Evolutionary conservation across 2,113 vertebrate genomes (phyloP).

Genomic region (Triplophysa dalaica): DNA sequence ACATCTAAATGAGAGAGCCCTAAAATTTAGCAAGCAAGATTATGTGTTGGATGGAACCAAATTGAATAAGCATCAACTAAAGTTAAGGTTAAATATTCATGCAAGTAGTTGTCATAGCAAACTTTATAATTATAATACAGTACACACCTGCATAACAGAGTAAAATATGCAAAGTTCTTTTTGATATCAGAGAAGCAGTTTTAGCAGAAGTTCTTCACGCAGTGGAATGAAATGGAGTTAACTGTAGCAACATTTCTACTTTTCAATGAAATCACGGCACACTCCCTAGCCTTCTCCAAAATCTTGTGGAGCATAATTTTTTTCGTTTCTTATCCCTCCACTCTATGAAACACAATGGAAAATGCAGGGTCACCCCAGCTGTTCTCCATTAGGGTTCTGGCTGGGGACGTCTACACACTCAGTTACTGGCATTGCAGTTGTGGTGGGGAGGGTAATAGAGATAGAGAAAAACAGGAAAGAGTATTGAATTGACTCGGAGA

Average conservation of each 20-base stretch:
- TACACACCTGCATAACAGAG: neutral
- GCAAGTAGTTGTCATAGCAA: neutral
- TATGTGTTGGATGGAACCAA: neutral
- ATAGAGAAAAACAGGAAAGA: neutral
- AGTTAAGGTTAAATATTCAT: neutral
- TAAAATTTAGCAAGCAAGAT: neutral
- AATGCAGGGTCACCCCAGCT: constrained; percentile 71
- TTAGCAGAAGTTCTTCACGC: neutral
- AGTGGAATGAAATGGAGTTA: constrained; percentile 15
- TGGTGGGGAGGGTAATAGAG: neutral
- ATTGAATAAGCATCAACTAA: neutral
- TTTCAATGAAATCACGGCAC: constrained; percentile 60
- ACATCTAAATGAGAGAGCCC: neutral
- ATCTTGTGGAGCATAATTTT: constrained; percentile 43
- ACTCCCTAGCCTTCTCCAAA: constrained; percentile 43
- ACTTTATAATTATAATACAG: neutral
- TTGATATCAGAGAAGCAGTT: neutral
- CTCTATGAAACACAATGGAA: constrained; percentile 73
- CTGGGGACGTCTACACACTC: constrained; percentile 69
- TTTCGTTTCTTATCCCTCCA: constrained; percentile 37
- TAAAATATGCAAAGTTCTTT: no score
- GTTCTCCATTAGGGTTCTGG: constrained; percentile 71
- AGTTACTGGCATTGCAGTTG: constrained; percentile 65
- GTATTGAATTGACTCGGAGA: constrained; percentile 44
- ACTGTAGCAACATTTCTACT: constrained; percentile 27